A percentile compares a stretch with the other conserved stretches of the same genome.
Evolutionary conservation across 1,140 invertebrate genomes (phyloP).

Genomic region (Pissodes strobi): DNA sequence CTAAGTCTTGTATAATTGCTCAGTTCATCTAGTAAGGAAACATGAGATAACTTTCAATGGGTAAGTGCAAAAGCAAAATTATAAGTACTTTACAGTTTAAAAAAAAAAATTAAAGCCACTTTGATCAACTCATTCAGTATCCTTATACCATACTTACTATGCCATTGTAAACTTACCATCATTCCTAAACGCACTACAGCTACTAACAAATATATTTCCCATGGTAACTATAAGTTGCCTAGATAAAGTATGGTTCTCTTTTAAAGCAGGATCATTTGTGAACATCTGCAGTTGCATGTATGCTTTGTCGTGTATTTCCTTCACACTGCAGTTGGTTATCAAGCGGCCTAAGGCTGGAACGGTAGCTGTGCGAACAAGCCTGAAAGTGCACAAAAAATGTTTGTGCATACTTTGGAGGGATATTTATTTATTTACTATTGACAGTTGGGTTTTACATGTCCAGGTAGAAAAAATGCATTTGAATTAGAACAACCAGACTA

Average conservation of each 20-base stretch:
- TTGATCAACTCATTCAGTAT: too few species aligned
- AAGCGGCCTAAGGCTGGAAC: slow-evolving; percentile 68
- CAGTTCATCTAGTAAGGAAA: too few species aligned
- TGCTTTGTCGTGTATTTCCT: slow-evolving; percentile 70
- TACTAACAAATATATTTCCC: slow-evolving; percentile 59
- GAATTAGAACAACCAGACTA: too few species aligned
- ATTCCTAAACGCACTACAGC: slow-evolving; percentile 61
- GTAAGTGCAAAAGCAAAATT: too few species aligned
- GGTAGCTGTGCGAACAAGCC: slow-evolving; percentile 66
- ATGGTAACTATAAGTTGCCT: slow-evolving; percentile 60
- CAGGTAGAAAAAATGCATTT: too few species aligned
- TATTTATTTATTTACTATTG: not conserved
- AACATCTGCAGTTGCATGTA: slow-evolving; percentile 74
- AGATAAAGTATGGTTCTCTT: slow-evolving; percentile 56
- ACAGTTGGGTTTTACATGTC: not conserved
- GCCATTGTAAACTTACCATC: slow-evolving; percentile 63
- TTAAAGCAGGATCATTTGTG: slow-evolving; percentile 60
- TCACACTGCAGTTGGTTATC: slow-evolving; percentile 63
- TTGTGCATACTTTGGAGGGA: not conserved
- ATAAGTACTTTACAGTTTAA: too few species aligned
- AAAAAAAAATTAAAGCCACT: too few species aligned
- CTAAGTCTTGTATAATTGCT: too few species aligned
- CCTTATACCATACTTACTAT: too few species aligned
- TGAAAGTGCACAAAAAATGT: slow-evolving; percentile 51
- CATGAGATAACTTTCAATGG: too few species aligned